phyloP scores from a whole-genome alignment of 2,888 invertebrate species.

The Ochropleura leucogaster region DNA sequence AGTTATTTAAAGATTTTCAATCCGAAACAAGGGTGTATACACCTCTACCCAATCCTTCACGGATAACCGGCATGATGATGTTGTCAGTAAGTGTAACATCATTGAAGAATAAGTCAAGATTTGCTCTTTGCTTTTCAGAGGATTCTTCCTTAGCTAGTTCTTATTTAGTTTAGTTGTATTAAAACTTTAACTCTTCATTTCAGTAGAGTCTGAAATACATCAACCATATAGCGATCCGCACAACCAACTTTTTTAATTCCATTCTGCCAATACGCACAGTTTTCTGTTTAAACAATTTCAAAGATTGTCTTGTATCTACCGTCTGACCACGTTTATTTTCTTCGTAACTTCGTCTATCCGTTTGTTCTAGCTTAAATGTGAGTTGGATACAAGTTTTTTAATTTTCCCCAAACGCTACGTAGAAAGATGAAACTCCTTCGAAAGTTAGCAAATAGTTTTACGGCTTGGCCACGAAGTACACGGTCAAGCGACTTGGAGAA shows the following conservation, averaged over 20 bases:
- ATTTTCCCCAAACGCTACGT: constrained; percentile 62
- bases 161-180: not conserved
- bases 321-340: constrained; percentile 57
- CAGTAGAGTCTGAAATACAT: constrained; percentile 1
- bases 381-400: constrained; percentile 67
- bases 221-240: constrained; percentile 38
- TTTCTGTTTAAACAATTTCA: constrained; percentile 62
- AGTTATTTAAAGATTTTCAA: too few relatives aligned
- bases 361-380: constrained; percentile 65
- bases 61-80: not conserved
- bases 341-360: constrained; percentile 52
- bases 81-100: not conserved
- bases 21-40: not conserved
- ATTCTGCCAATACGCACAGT: constrained; percentile 37
- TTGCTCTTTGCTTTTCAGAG: not conserved
- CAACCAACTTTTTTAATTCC: constrained; percentile 62
- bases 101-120: not conserved
- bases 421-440: constrained; percentile 50
- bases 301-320: constrained; percentile 56
- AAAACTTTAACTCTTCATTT: constrained; percentile 14
- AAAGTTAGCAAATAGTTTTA: constrained; percentile 56
- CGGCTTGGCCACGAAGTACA: not conserved
- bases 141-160: not conserved
- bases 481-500: not conserved
- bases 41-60: not conserved